phyloP scores from a whole-genome alignment of 2,113 vertebrate species.

The Pygoscelis antarcticus region DNA sequence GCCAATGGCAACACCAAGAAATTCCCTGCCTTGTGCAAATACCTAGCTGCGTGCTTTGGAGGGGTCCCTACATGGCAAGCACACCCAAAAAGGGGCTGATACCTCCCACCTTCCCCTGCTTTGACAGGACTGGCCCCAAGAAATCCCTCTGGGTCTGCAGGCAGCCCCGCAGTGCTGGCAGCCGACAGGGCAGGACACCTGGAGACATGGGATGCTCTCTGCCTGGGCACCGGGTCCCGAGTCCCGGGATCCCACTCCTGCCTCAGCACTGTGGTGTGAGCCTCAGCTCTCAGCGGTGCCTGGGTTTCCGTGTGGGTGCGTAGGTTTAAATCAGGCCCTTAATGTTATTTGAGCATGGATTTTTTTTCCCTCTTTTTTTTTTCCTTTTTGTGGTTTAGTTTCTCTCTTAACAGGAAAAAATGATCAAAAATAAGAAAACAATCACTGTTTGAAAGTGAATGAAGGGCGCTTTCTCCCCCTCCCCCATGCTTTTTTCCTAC shows the following conservation, averaged over 20 bases:
- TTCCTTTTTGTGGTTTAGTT: constrained; percentile 35
- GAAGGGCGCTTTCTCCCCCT: constrained; percentile 84
- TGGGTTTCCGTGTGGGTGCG: accelerated
- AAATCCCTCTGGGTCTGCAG: background rate
- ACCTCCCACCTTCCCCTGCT: accelerated
- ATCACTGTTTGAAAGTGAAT: constrained; percentile 98
- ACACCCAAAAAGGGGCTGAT: background rate
- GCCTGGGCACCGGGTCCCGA: accelerated
- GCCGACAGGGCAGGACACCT: accelerated
- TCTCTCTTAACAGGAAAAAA: constrained; percentile 87
- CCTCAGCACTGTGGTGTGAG: accelerated
- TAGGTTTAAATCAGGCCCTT: constrained; percentile 64
- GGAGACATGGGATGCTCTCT: background rate
- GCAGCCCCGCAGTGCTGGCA: background rate
- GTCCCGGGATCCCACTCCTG: accelerated
- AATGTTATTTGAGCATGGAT: constrained; percentile 83
- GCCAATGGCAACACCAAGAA: too few species aligned
- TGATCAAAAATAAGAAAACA: constrained; percentile 88
- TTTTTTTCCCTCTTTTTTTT: background rate
- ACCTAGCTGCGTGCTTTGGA: background rate
- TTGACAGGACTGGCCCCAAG: too few species aligned
- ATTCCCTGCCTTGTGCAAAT: background rate
- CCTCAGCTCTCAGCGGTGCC: background rate
- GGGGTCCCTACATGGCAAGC: background rate
- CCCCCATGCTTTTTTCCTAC: constrained; percentile 78